These are phyloP conservation scores for Notodonta ziczac DNA, from an alignment of 2,888 invertebrate species.

Conservation along the genomic window DNA sequence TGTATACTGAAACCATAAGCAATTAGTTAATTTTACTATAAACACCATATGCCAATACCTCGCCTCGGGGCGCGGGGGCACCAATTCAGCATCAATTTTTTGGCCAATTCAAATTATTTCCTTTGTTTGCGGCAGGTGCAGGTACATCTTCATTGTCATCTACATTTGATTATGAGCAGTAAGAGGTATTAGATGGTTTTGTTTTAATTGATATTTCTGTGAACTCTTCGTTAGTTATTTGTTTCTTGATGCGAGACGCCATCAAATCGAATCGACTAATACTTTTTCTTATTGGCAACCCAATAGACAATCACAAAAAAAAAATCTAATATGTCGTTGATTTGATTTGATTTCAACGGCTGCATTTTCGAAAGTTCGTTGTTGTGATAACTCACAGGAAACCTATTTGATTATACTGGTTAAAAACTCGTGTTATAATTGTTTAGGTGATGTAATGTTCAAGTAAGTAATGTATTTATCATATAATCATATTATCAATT, in stretches of 20 bases:
- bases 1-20: background rate
- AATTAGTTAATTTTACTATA: background rate
- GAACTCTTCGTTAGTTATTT: too few relatives aligned
- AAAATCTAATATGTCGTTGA: constrained; percentile 32
- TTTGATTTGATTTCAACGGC: constrained; percentile 25
- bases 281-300: background rate
- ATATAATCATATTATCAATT: background rate
- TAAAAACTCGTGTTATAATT: background rate
- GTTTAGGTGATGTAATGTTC: background rate
- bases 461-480: background rate
- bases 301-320: background rate
- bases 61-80: too few relatives aligned
- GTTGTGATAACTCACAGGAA: background rate
- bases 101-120: too few relatives aligned
- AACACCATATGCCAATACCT: too few relatives aligned
- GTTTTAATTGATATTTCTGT: too few relatives aligned
- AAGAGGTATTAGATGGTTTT: too few relatives aligned
- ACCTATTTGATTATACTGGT: background rate
- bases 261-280: background rate
- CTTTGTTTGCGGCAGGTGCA: too few relatives aligned
- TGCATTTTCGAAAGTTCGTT: constrained; percentile 24
- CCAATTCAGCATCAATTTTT: too few relatives aligned
- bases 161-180: too few relatives aligned
- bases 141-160: too few relatives aligned
- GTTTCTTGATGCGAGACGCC: too few relatives aligned